Base-by-base conservation (phyloP, 2,797 vertebrate genomes). In the Discoglossus pictus region DNA sequence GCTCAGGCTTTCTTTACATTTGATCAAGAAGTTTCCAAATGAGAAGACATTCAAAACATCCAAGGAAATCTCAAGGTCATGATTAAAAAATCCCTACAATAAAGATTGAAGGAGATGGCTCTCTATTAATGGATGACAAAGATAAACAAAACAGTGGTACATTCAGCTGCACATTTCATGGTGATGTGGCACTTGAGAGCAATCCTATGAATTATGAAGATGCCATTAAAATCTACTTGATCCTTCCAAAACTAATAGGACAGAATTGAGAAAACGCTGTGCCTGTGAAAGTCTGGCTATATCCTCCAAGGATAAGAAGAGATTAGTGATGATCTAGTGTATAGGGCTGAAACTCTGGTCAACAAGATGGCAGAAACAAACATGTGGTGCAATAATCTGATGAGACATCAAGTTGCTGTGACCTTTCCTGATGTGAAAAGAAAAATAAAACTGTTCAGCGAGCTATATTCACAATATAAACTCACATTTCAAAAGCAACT, bases 221-320 rank as follows among this genome's bases (percentile, higher is more conserved):
- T 44, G 77, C 74, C 11, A 20, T 72, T 6, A 50, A 72, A 9
- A 6, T 72, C 1, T 76, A 73, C 1, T 1, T 9, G 3, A 31
- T 9, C 1, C 60, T 71, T n/a, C 61, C 68, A 2, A 56, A 58
- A 15, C n/a, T 58, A 3, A 18, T 71, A n/a, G 68, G 68, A 7
- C 17, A 34, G 1, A 58, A 44, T 1, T 51, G 60, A 16, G 60
- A 71, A 13, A 64, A 52, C 24, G 60, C 68, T 2, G 51, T 71
- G 20, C 66, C 66, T 0, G 21, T 69, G 31, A 47, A 38, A 6
- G 79, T 80, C 23, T 81, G 83, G 84, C 64, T 87, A 13, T 51
- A 82, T 52, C 82, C 84, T 2, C 60, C 64, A 25, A 50, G 35
- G 52, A 64, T 17, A 24, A 5, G 24, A 58, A 36, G 69, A 84